Base-by-base conservation (phyloP, 2,888 invertebrate genomes). In the Tetranychus piercei region DNA sequence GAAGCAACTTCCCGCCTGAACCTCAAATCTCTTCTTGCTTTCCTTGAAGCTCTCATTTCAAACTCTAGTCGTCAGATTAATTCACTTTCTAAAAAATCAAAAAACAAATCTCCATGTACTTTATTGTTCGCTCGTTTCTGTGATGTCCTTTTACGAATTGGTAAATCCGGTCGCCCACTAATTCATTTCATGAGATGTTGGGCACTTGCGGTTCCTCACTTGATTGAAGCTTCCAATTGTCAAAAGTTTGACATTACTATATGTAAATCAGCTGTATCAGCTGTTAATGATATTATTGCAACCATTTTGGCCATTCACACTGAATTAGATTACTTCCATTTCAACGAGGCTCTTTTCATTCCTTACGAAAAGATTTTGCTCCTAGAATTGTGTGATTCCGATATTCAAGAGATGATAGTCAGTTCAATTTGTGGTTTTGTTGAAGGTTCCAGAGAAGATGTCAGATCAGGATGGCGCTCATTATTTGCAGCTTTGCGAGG, bases 371-470 rank as follows among this genome's bases (percentile, higher is more conserved):
- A 94, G 81, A 86, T 96, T 67, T 85, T 96, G 0, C 94, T 94
- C 81, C 86, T 94, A 80, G 95, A 96, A 81, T 85, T 93, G 11
- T 94, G 94, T 82, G 94, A 94, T 82, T 87, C 89, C 76, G 95
- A 96, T 82, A 92, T 94, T 67, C 93, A 94, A 85, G 86, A 87
- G 80, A 85, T 85, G 90, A 93, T 97, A 79, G 92, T 96, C 71
- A 91, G 92, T 74, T 94, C 93, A 79, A 88, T 96, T 72, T 94
- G 94, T 82, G 94, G 94, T 83, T 92, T 96, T 80, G 95, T 97
- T 0, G 94, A 95, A 83, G 92, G 92, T 0, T 94, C 92, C 82
- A 87, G 92, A 79, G 89, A 90, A 76, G 94, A 95, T 84, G 93
- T 96, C 69, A 88, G 91, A 78, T 94, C 94, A 0, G 96, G 96